Evolutionary conservation across 2,113 vertebrate genomes (phyloP).

Genomic region (Eptesicus fuscus): DNA sequence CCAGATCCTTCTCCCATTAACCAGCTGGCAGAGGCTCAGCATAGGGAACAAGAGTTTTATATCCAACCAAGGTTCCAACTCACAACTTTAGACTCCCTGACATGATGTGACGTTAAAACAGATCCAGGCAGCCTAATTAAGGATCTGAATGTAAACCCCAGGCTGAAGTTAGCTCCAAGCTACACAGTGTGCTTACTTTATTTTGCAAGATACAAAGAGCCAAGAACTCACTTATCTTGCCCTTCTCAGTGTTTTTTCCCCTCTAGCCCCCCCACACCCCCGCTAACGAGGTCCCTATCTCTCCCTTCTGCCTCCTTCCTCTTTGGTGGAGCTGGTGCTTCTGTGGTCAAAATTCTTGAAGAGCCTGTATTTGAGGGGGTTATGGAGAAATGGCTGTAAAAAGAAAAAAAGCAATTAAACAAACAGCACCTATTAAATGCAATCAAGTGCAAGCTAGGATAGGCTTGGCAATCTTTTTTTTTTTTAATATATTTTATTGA

Average conservation of each 20-base stretch:
- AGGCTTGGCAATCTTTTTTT: constrained; percentile 7
- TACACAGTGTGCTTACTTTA: constrained; percentile 2
- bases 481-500: too few relatives aligned
- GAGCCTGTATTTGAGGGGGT: background rate
- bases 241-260: constrained; percentile 3
- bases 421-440: constrained; percentile 1
- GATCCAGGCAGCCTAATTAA: constrained; percentile 44
- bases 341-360: constrained; percentile 35
- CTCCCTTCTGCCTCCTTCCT: constrained; percentile 35
- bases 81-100: constrained; percentile 26
- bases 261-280: background rate
- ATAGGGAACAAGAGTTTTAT: background rate
- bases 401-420: background rate
- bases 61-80: constrained; percentile 21
- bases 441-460: background rate
- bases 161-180: constrained; percentile 34
- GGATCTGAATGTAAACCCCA: constrained; percentile 12
- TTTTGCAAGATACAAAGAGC: constrained; percentile 5
- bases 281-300: background rate
- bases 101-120: constrained; percentile 27
- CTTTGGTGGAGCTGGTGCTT: background rate
- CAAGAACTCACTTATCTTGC: constrained; percentile 16
- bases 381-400: background rate
- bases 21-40: background rate
- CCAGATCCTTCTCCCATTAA: constrained; percentile 16